phyloP scores from a whole-genome alignment of 35 echinoderm and acorn worm species.

The Ophioderma brevispina region DNA sequence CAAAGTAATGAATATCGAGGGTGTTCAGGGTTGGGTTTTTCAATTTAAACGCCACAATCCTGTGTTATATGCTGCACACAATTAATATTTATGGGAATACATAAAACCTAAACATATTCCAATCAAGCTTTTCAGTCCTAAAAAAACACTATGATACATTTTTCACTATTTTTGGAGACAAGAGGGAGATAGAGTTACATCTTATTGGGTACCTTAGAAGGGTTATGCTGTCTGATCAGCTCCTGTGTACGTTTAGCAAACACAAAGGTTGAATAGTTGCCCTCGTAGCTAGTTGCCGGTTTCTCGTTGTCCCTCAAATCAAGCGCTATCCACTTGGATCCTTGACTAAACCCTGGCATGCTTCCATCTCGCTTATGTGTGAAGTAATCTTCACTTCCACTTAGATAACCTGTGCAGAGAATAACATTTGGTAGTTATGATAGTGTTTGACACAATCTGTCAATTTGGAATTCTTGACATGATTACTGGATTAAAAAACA shows the following conservation, averaged over 20 bases:
- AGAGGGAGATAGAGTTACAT: too few relatives aligned
- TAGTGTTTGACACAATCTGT: too few relatives aligned
- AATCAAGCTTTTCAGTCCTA: neutral
- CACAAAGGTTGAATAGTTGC: neutral
- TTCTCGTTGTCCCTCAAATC: slow-evolving; percentile 24
- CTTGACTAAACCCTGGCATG: neutral
- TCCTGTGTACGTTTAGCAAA: neutral
- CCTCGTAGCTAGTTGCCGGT: neutral
- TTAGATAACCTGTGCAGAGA: neutral
- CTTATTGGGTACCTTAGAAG: neutral
- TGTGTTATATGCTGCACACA: too few relatives aligned
- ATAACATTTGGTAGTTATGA: too few relatives aligned
- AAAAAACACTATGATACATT: neutral
- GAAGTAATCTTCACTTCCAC: slow-evolving; percentile 15
- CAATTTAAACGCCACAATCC: too few relatives aligned
- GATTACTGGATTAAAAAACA: too few relatives aligned
- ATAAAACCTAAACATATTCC: too few relatives aligned
- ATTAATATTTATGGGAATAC: too few relatives aligned
- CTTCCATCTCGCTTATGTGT: neutral
- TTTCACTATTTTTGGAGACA: neutral
- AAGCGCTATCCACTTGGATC: neutral
- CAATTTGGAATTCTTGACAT: too few relatives aligned
- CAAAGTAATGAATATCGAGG: too few relatives aligned
- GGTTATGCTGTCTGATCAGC: neutral
- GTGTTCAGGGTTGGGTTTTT: too few relatives aligned